Evolutionary conservation across 2,888 invertebrate genomes (phyloP), one percentile per base, ranked within the genome.

Genomic region (Melieria crassipennis): DNA sequence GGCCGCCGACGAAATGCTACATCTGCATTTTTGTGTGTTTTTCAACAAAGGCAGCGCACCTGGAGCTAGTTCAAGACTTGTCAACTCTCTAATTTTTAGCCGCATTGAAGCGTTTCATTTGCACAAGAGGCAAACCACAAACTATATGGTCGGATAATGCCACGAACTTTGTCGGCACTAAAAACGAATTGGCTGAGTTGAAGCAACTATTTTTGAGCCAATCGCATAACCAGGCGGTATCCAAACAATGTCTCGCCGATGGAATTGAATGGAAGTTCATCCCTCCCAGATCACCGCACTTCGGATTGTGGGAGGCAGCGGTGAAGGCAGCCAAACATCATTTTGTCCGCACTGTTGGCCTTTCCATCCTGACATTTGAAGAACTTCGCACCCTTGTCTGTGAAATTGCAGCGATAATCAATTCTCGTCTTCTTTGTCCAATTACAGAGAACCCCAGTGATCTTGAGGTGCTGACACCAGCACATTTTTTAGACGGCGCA

Each of bases 401-500:
- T 11, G 6, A 55, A 55, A 55, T 55, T 13, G n/a, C 55, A 9
- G 9, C 55, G 6, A 55, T 55, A 13, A 6, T 55, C 6, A 55
- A 55, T 9, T 55, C 55, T 13, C 11, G 55, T 10, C 55, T 71
- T 46, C 52, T 75, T 43, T 76, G 69, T 73, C 76, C 76, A 55
- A 71, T 77, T 69, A 60, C 75, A 73, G 77, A 77, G 56, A 72
- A 75, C 60, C 72, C 74, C 13, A 75, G 73, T 58, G 75, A 75
- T 63, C 58, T 77, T 13, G 73, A 73, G 5, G 67, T 73, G 11
- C 55, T 55, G 16, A 55, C 55, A 55, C 55, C 55, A 45, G 16
- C 10, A 4, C 65, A 65, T 45, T 65, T 65, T 42, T 16, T 65
- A 10, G 7, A 56, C 4, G 65, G 52, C 11, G 62, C 61, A 1